Percentiles rank a stretch among this genome's conserved stretches.
Evolutionary conservation across 1,140 invertebrate genomes (phyloP).

Genomic region (Saccostrea echinata): DNA sequence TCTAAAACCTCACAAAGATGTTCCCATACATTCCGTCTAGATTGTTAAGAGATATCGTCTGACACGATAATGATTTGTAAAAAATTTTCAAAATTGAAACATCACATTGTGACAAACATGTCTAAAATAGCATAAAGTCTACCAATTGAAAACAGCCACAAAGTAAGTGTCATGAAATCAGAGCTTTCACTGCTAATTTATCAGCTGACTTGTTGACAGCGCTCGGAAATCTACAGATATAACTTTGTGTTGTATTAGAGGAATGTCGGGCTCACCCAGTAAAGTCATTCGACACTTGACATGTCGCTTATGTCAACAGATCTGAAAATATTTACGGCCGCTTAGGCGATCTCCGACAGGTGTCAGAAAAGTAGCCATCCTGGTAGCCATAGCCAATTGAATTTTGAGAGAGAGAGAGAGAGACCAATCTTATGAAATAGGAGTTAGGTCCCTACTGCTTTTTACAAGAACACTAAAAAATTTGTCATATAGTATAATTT

Average conservation of each 20-base stretch:
- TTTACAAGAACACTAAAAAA: no score
- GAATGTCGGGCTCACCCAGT: background rate
- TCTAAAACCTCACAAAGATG: background rate
- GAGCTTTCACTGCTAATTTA: background rate
- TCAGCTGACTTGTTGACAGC: constrained; percentile 26
- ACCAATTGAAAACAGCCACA: background rate
- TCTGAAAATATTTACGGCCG: background rate
- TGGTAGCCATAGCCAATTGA: no score
- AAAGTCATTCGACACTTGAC: constrained; percentile 26
- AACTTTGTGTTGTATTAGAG: background rate
- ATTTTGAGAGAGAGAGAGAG: no score
- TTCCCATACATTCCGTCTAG: background rate
- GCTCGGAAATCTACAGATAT: background rate
- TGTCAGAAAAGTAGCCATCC: background rate
- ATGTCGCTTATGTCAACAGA: constrained; percentile 20
- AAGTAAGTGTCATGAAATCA: background rate
- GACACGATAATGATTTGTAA: constrained; percentile 31
- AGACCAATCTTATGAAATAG: no score
- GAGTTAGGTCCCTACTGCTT: no score
- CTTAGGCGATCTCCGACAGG: background rate
- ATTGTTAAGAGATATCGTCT: background rate
- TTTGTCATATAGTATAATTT: no score
- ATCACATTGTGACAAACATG: constrained; percentile 19
- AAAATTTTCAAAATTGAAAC: constrained; percentile 35
- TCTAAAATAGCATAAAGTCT: background rate